Evolutionary conservation across 2,113 vertebrate genomes (phyloP), one percentile per base, ranked within the genome.

Genomic region (Neotoma lepida): DNA sequence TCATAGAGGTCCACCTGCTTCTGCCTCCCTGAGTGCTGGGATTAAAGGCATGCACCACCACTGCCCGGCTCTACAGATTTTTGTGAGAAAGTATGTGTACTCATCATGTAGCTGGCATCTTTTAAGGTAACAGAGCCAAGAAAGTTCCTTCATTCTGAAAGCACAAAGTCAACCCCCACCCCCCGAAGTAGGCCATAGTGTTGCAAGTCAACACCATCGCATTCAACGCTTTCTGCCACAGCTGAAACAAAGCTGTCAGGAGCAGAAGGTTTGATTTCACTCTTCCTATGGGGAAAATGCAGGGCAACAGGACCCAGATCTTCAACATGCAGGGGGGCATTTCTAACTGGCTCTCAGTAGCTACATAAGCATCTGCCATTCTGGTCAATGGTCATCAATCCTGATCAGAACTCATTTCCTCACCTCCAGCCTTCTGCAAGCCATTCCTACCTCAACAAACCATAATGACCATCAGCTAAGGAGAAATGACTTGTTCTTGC

Each of bases 381-480:
- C 13, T 2, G 35, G 12, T 22, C 9, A 2, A 2, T 0, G 51
- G 12, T 22, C 9, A 2, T 6, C 2, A 35, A 18, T 17, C 63
- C n/a, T 14, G 9, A 30, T 33, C 35, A 2, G 4, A 2, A 9
- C 0, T 4, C 6, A 22, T 20, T 39, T 30, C 17, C 63, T 82
- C 20, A 15, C n/a, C 84, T 1, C 2, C 70, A 7, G 9, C 46
- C 68, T 68, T 39, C 20, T 1, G 24, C 58, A 44, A 0, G 1
- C 6, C 12, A 22, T 18, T 46, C 20, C 18, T 41, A 1, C 4
- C 44, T 49, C 54, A 39, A 46, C 76, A 41, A 28, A 41, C 2
- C 20, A 22, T 18, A 56, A 82, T 0, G 35, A 5, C 68, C 12
- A 33, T 30, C 73, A 39, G 44, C 5, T 2, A 9, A 80, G 44